Evolutionary conservation across 2,888 invertebrate genomes (phyloP).

Genomic region (Clepsis dumicolana): DNA sequence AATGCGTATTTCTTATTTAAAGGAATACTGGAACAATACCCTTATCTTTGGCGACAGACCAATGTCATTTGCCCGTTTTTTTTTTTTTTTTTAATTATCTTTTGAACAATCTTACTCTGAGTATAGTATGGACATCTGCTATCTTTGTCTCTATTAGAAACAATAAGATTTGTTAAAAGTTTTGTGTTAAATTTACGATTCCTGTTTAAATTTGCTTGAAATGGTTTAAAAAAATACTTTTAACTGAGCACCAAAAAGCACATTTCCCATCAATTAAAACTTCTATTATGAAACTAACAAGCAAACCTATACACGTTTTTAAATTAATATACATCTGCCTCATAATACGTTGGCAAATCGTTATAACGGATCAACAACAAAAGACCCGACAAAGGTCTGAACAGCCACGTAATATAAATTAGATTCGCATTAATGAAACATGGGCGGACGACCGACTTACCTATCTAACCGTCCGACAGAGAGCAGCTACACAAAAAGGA

Average conservation of each 20-base stretch:
- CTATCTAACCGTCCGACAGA: conserved; percentile 65
- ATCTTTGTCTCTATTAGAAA: conserved; percentile 61
- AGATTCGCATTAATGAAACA: conserved; percentile 81
- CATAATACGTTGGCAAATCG: conserved; percentile 60
- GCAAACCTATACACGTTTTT: conserved; percentile 36
- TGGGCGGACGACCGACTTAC: conserved; percentile 72
- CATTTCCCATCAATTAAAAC: conserved; percentile 9
- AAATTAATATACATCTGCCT: conserved; percentile 65
- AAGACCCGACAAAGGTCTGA: conserved; percentile 66
- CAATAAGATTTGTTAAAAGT: conserved; percentile 50
- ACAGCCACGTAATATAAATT: conserved; percentile 71
- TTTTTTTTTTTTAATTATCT: conserved; percentile 60
- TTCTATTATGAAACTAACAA: background rate
- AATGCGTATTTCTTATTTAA: conserved; percentile 45
- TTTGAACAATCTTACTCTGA: conserved; percentile 53
- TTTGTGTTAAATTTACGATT: background rate
- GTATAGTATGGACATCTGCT: conserved; percentile 53
- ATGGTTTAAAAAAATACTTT: background rate
- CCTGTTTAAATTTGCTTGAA: background rate
- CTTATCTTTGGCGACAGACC: conserved; percentile 59
- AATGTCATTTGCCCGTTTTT: conserved; percentile 53
- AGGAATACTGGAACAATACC: conserved; percentile 57
- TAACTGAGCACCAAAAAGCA: background rate
- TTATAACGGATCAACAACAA: conserved; percentile 66
- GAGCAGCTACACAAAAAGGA: conserved; percentile 63